Evolutionary conservation across 2,113 vertebrate species (phyloP).

Genomic region (Passerina amoena): DNA sequence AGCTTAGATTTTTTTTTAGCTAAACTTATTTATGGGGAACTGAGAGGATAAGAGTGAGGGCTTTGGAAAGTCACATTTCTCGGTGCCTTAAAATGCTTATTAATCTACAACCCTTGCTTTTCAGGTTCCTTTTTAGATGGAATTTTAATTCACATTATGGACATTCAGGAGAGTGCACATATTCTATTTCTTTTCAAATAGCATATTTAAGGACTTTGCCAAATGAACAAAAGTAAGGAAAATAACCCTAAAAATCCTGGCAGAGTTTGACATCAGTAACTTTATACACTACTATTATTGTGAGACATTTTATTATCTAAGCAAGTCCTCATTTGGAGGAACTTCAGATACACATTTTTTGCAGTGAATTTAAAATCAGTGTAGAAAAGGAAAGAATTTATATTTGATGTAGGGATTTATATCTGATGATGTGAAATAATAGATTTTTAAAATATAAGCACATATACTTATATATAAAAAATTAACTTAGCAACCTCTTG

Average conservation of each 20-base stretch:
- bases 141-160: not conserved
- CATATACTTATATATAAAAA: not conserved
- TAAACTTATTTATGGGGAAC: not conserved
- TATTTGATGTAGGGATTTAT: not conserved
- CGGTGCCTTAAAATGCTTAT: not conserved
- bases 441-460: not conserved
- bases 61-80: not conserved
- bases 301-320: not conserved
- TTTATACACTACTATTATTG: not conserved
- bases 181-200: not conserved
- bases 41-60: not conserved
- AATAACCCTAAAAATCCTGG: not conserved
- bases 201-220: not conserved
- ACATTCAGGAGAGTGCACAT: not conserved
- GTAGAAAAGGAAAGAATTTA: not conserved
- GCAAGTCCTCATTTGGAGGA: not conserved
- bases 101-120: not conserved
- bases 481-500: not conserved
- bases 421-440: not conserved
- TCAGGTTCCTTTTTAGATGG: not conserved
- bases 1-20: not conserved
- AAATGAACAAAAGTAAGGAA: not conserved
- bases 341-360: not conserved
- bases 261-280: not conserved
- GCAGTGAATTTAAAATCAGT: not conserved